Base-by-base conservation (phyloP, 2,888 invertebrate genomes). In the Folsomia manolachei region DNA sequence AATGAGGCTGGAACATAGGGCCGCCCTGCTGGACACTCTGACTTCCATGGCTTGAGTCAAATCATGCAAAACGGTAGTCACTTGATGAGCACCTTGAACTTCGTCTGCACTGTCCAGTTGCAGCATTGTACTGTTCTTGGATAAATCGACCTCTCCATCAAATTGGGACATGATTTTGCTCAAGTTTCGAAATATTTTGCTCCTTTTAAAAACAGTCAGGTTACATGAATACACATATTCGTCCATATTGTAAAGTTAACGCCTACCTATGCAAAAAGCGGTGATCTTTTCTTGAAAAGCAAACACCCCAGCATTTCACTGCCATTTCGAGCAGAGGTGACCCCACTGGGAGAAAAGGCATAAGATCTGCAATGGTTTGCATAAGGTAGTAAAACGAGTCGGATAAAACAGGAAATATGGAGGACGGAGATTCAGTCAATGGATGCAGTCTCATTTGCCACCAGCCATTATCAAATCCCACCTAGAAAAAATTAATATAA, bases 161-260 rank as follows among this genome's bases (percentile, higher is more conserved):
- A 94, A 92, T 79, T 94, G 90, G 0, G 95, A 95, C 69, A 97
- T 86, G 74, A 97, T 97, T 86, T 95, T 94, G 82, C 95, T 95
- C 81, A 97, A 95, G 83, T 96, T 96, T 82, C 92, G 95, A 84
- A 97, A 97, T 11, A 97, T 95, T 84, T 94, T 94, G 74, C 93
- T 92, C 84, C 90, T 90, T 79, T 63, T 84, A 84, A 24, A 52
- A 21, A 19, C 24, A 39, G n/a, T n/a, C n/a, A n/a, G n/a, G n/a
- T n/a, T n/a, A n/a, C n/a, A n/a, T n/a, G n/a, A 52, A 24, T 67
- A 66, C 23, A 69, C 52, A 63, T 27, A 71, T 19, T 51, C 27
- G 24, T 62, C 14, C 84, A 78, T 82, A 71, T 69, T 63, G 24
- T 71, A 21, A 69, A 65, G n/a, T 21, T 56, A 2, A 4, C 14